Percentiles rank a stretch among this genome's conserved stretches.
These are phyloP conservation scores for Semaprochilodus insignis DNA, from an alignment of 2,797 vertebrate species.

Conservation along the genomic window DNA sequence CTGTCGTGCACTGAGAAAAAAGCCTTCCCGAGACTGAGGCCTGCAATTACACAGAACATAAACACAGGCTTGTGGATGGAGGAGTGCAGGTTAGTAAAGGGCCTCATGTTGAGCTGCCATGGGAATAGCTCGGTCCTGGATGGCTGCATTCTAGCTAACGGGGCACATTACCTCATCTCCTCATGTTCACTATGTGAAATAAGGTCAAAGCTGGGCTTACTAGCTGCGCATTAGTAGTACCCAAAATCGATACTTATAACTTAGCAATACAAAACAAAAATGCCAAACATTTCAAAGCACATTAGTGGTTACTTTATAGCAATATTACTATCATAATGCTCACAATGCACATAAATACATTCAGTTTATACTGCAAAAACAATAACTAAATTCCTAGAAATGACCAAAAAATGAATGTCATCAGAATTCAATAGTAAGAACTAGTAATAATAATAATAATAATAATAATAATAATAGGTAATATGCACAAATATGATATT, in stretches of 20 bases:
- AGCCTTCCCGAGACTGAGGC: slow-evolving; percentile 74
- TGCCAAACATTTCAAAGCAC: neutral
- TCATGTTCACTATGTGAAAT: slow-evolving; percentile 34
- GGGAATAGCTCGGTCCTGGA: slow-evolving; percentile 39
- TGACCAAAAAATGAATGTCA: neutral
- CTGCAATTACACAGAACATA: slow-evolving; percentile 80
- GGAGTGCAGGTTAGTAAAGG: slow-evolving; percentile 31
- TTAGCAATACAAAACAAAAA: neutral
- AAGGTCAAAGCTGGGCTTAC: slow-evolving; percentile 33
- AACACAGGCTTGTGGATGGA: slow-evolving; percentile 62
- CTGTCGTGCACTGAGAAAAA: slow-evolving; percentile 69
- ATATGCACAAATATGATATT: neutral
- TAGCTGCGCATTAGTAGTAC: slow-evolving; percentile 21
- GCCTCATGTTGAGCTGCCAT: slow-evolving; percentile 35
- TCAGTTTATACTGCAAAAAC: no score
- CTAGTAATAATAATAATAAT: no score
- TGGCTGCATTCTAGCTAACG: slow-evolving; percentile 40
- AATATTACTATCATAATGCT: no score
- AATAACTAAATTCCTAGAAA: neutral
- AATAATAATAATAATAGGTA: no score
- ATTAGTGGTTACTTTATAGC: no score
- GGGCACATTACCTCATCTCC: slow-evolving; percentile 41
- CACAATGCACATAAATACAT: no score
- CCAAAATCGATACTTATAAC: neutral
- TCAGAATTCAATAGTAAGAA: neutral